Evolutionary conservation across 2,797 vertebrate genomes (phyloP), one percentile per base, ranked within the genome.

Genomic region (Chelonia mydas): DNA sequence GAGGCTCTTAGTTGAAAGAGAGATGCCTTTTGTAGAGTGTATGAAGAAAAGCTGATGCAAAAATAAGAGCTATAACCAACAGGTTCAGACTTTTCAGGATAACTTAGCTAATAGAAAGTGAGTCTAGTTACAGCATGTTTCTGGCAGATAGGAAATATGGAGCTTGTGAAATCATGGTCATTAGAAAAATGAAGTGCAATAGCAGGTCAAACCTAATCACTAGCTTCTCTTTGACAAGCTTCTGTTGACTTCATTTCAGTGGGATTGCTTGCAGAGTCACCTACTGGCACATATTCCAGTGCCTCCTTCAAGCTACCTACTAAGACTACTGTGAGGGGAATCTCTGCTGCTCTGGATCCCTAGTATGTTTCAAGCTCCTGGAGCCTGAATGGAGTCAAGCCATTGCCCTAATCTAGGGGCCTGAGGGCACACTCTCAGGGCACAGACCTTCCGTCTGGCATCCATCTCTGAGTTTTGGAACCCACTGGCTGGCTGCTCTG

Each of bases 21-120:
- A 57, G 41, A 2, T 33, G 49, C 3, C 4, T 0, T 2, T 54
- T 11, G 9, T 10, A 28, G 12, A 3, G 31, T 6, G 11, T 87
- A 47, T 11, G 54, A 72, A 55, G 90, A 28, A 4, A 54, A 92
- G 54, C 28, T 11, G 68, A 72, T 72, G 68, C 68, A 72, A 72
- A 72, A 72, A 25, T 5, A 41, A 72, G 37, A 61, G 59, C 59
- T 61, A 61, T 61, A 61, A 61, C 28, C 15, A 7, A 61, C 59
- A 61, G 19, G n/a, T 25, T 72, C 68, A 41, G 68, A 72, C 68
- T 72, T 72, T 41, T 72, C 68, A 41, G 68, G 68, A 41, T 72
- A 41, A 41, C 8, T 41, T 41, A 41, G 37, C 9, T 37, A 72
- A 72, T 23, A 33, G 37, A 72, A 41, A 72, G n/a, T 68, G 65